A percentile compares a stretch with the other conserved stretches of the same genome.
Evolutionary conservation across 2,888 invertebrate genomes (phyloP).

Genomic region (Horisme vitalbata): DNA sequence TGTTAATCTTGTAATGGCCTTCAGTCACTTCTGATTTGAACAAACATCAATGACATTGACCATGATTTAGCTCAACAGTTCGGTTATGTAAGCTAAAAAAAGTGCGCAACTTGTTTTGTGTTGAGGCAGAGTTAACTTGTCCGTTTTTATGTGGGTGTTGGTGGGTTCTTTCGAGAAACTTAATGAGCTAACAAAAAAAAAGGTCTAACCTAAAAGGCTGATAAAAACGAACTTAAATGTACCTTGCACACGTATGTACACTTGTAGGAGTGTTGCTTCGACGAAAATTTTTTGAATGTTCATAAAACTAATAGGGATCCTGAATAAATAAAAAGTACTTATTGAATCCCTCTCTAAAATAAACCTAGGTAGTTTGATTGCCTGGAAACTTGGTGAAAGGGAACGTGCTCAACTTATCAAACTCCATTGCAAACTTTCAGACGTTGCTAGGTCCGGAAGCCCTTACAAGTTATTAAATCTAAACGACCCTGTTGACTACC

Average conservation of each 20-base stretch:
- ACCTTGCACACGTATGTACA: too few species aligned
- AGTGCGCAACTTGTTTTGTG: background rate
- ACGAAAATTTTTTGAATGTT: too few species aligned
- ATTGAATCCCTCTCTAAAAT: too few species aligned
- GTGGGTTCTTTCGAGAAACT: background rate
- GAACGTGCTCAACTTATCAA: background rate
- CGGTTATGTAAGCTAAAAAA: conserved; percentile 30
- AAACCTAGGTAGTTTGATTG: too few species aligned
- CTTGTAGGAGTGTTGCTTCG: too few species aligned
- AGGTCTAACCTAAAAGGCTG: too few species aligned
- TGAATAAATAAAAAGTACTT: too few species aligned
- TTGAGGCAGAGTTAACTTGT: background rate
- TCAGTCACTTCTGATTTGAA: conserved; percentile 31
- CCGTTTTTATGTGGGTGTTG: background rate
- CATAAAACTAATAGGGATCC: too few species aligned
- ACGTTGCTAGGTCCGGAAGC: background rate
- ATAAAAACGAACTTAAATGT: too few species aligned
- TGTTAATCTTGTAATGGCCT: conserved; percentile 29
- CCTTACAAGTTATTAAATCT: conserved; percentile 12
- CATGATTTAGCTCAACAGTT: conserved; percentile 31
- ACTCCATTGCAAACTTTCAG: background rate
- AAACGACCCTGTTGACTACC: conserved; percentile 21
- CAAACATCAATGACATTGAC: conserved; percentile 33
- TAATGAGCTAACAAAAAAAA: too few species aligned
- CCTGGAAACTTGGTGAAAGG: background rate